Evolutionary conservation across 2,888 invertebrate genomes (phyloP).

Genomic region (Omphaloscelis lunosa): DNA sequence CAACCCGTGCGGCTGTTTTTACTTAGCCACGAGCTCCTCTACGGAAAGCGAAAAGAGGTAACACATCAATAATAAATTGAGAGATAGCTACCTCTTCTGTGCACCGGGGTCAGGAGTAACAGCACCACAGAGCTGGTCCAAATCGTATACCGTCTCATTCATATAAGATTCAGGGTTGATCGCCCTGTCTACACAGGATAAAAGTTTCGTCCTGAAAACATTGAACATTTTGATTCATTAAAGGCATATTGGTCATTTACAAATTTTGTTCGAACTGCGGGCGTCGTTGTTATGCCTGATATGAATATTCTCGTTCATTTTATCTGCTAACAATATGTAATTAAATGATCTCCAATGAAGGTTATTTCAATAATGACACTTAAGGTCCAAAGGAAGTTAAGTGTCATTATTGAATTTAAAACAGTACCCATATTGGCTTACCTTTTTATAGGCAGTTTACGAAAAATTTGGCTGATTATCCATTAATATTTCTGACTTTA

Average conservation of each 20-base stretch:
- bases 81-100: constrained; percentile 78
- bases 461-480: background rate
- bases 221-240: background rate
- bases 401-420: background rate
- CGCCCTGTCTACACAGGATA: constrained; percentile 93
- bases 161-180: constrained; percentile 91
- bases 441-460: background rate
- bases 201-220: constrained; percentile 88
- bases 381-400: background rate
- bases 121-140: constrained; percentile 88
- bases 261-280: background rate
- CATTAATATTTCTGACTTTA: background rate
- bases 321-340: background rate
- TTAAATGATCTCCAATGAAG: background rate
- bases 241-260: background rate
- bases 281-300: too few species aligned
- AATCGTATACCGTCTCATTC: constrained; percentile 93
- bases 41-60: too few species aligned
- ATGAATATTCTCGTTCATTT: background rate
- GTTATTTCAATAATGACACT: too few species aligned
- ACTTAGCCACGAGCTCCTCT: too few species aligned
- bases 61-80: background rate
- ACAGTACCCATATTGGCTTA: background rate
- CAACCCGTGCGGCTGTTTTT: too few species aligned
- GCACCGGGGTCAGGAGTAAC: constrained; percentile 70